Base-by-base conservation (phyloP, 2,113 vertebrate genomes). In the Centropus bengalensis region DNA sequence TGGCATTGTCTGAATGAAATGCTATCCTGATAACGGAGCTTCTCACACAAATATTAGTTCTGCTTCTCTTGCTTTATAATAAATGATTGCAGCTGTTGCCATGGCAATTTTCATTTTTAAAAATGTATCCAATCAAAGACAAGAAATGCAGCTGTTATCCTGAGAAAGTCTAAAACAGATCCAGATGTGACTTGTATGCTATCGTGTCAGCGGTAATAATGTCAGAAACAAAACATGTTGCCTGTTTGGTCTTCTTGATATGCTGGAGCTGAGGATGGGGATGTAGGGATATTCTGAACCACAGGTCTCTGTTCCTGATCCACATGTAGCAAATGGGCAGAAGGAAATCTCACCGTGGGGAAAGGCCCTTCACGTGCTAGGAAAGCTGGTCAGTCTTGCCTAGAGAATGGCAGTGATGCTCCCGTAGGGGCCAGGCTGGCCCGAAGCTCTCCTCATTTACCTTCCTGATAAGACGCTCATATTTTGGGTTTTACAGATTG, bases 81-180 rank as follows among this genome's bases (percentile, higher is more conserved):
- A 96, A 98, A 97, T 93, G 96, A 94, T 96, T 97, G 93, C 94
- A 95, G 91, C 91, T 96, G 98, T 98, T 98, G 96, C 95, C 82
- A 98, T 97, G 96, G 95, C 3, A 82, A 97, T 97, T 97, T 97
- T 97, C 93, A 95, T 97, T 98, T 98, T 89, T 12, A 88, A 96
- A 96, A 90, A 94, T 76, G 87, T 94, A 96, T 96, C 92, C 77
- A 96, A 89, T 88, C 79, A 92, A 96, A 96, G 94, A 96, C 91
- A 96, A 96, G 91, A 96, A 97, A 95, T 80, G 66, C 96, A 97
- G 97, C 97, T 97, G 95, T 91, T 96, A 94, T 83, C 85, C 80
- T 32, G 86, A 96, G 77, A 94, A 90, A 94, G 73, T 85, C 84
- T 81, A 91, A 96, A 95, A 94, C 81, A 93, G 96, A 93, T 84